Base-by-base conservation (phyloP, 64 coral and sea anemone species). In the Montipora efflorescens region DNA sequence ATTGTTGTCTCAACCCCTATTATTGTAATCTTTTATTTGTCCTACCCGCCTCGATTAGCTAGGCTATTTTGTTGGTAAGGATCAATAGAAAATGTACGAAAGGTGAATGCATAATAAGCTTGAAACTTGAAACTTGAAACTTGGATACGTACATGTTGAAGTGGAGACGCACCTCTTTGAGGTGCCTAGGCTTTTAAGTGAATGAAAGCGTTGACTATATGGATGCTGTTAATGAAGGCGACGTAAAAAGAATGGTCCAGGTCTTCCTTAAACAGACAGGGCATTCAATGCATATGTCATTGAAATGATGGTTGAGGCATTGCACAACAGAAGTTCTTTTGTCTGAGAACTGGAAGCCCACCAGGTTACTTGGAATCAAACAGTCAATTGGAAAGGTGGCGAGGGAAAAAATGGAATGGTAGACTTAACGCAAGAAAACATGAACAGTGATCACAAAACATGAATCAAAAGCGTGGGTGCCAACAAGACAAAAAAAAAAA, bases 321-420 rank as follows among this genome's bases (percentile, higher is more conserved):
- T 78, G 77, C 77, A 1, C 78, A 91, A 19, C 82, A 91, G 89
- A 91, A 28, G 20, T 82, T 59, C 57, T 59, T 59, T 15, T 4
- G 47, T 22, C 13, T 22, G 43, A 79, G 18, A 46, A 79, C n/a
- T n/a, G 55, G 90, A 91, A 19, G 59, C 90, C 6, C 90, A 91
- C 47, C 90, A 25, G 7, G 53, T 48, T 23, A 75, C 76, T 4
- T 83, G 90, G 90, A 91, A 14, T 18, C 90, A 91, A 91, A 78
- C 12, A 25, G 90, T 91, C 7, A 91, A 91, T 15, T 91, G 90
- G 90, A 83, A 82, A n/a, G 66, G 79, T 14, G 89, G 78, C 0
- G 1, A 81, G 6, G n/a, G 25, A 25, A 25, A 25, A 1, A 25
- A 1, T 7, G 59, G 81, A 82, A 68, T 81, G 59, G 48, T 21